Evolutionary conservation across 2,888 invertebrate species (phyloP).

Genomic region (Baccha elongata): DNA sequence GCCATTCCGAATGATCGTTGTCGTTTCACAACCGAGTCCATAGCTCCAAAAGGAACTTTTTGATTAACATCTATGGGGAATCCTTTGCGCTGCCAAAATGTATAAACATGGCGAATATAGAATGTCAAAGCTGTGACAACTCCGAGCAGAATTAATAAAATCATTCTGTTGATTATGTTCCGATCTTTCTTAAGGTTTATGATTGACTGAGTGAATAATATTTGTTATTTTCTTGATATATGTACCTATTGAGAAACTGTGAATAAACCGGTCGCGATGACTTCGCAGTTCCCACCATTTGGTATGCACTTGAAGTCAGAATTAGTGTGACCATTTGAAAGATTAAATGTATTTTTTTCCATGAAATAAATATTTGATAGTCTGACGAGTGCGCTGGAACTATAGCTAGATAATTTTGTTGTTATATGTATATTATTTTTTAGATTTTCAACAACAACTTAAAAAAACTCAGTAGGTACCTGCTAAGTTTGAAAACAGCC

Average conservation of each 20-base stretch:
- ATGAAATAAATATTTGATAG: no score
- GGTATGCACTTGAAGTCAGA: neutral
- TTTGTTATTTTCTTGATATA: no score
- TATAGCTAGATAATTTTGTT: no score
- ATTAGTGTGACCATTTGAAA: neutral
- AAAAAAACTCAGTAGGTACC: no score
- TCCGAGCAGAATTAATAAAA: slow-evolving; percentile 24
- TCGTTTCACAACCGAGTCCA: slow-evolving; percentile 84
- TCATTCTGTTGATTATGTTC: slow-evolving; percentile 11
- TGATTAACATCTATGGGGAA: slow-evolving; percentile 83
- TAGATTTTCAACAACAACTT: no score
- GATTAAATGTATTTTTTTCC: no score
- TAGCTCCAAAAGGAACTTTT: slow-evolving; percentile 86
- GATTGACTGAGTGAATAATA: neutral
- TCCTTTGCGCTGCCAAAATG: slow-evolving; percentile 79
- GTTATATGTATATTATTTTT: no score
- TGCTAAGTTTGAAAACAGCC: no score
- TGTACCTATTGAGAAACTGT: no score
- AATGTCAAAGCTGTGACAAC: slow-evolving; percentile 63
- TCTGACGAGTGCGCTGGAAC: no score
- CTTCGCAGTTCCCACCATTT: no score
- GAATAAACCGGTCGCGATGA: no score
- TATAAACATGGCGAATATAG: slow-evolving; percentile 79
- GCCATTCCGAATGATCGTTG: slow-evolving; percentile 85
- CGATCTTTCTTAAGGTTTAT: neutral